Base-by-base conservation (phyloP, 2,888 invertebrate genomes). In the Diarsia brunnea region DNA sequence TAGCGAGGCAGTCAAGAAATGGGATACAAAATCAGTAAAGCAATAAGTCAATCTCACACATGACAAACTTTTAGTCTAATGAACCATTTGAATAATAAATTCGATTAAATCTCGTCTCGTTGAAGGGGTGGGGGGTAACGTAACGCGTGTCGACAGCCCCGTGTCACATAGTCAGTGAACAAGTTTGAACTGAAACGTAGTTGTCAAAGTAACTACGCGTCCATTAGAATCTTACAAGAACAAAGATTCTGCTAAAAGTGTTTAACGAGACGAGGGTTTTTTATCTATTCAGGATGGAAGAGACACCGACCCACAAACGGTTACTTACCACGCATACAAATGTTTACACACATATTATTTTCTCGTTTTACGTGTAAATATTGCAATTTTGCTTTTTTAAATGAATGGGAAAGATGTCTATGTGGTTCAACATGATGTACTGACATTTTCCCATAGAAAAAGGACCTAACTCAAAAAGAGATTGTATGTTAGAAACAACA, bases 71-170 rank as follows among this genome's bases (percentile, higher is more conserved):
- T n/a, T 11, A 27, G 38, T 16, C 21, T 81, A 43, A 81, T 31
- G 27, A 63, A 55, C 19, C 47, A 60, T 55, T 73, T 73, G 38
- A 53, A 38, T 80, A 73, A 63, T 49, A n/a, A 73, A 73, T 63
- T 31, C 21, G 38, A 43, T 63, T 63, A n/a, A n/a, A 80, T 19
- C 19, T 73, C 14, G 19, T 73, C 24, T 73, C 14, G 27, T 80
- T 43, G n/a, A 38, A 24, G 47, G 63, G 74, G 53, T 27, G 61
- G 5, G 61, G 5, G 14, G 61, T 12, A 53, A 79, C 8, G 12
- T 31, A 47, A 53, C 43, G 27, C 27, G 27, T 27, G 47, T 73
- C 27, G 27, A 31, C 43, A 43, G 16, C 16, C 51, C 10, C 10
- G 5, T n/a, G 0, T 2, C 8, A 31, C 7, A 70, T 3, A n/a